Conservation (phyloP, 1,140 invertebrate genomes). For the Carposina sasakii region DNA sequence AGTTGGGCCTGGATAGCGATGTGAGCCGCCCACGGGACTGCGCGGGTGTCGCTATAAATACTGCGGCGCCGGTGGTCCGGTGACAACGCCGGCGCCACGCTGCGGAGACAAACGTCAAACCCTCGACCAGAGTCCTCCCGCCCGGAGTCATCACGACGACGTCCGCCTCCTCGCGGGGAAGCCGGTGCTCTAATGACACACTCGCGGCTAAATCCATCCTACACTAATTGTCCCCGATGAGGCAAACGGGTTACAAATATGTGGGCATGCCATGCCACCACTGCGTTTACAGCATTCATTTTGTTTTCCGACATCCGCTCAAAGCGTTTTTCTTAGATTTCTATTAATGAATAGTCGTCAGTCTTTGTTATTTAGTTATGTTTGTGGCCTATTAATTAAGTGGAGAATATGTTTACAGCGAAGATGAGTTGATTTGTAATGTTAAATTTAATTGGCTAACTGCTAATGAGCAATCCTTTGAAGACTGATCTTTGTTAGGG, state of each 20-base stretch:
- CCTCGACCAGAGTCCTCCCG: no score
- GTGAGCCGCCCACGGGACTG: conserved; percentile 56
- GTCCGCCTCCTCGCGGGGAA: no score
- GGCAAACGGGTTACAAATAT: conserved; percentile 37
- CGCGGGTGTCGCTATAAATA: conserved; percentile 65
- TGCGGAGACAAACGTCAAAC: conserved; percentile 59
- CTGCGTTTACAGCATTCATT: conserved; percentile 27
- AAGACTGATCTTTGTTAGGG: no score
- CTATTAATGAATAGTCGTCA: no score
- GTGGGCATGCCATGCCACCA: conserved; percentile 33
- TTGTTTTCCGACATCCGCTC: conserved; percentile 29
- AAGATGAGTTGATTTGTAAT: no score
- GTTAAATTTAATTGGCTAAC: no score
- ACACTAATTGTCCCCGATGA: conserved; percentile 48
- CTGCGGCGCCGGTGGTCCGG: conserved; percentile 62
- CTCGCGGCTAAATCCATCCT: conserved; percentile 44
- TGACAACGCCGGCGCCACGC: conserved; percentile 62
- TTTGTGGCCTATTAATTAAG: no score
- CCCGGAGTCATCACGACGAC: no score
- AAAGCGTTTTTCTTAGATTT: no score
- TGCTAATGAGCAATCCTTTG: no score
- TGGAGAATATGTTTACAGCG: no score
- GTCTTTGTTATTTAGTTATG: no score
- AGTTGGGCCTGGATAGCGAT: conserved; percentile 1
- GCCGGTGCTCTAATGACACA: conserved; percentile 44